Base-by-base conservation (phyloP, 2,113 vertebrate genomes). In the Aptenodytes patagonicus region DNA sequence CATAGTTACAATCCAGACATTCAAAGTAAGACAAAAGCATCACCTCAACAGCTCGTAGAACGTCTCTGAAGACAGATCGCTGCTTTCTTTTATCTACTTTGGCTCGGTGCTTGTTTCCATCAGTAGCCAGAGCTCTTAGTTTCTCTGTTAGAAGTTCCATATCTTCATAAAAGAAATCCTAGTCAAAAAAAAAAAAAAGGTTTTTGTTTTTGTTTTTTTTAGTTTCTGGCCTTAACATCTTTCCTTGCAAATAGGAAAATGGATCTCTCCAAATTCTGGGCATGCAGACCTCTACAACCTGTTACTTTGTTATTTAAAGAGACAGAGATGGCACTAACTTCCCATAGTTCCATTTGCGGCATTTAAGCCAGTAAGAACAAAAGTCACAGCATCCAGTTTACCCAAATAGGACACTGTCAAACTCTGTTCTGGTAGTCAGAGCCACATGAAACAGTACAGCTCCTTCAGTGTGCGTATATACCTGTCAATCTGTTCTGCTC, bases 11-110 rank as follows among this genome's bases (percentile, higher is more conserved):
- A 83, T 11, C 29, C 70, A 36, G 36, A 24, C 31, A 64, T 44
- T 49, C 22, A 11, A 66, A 65, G 11, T 17, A n/a, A 77, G 52
- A 76, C 7, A 46, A 51, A 54, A 98, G 91, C 75, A 87, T 93
- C 95, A 99, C 99, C 99, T 99, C 99, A 17, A 99, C 99, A 4
- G 99, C 99, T 94, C 98, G 98, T 1, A 99, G 98, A 32, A 99
- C 98, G 3, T 99, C 99, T 96, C 99, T 98, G 96, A 99, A 99
- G 80, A 99, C 99, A 0, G 99, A 99, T 5, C 99, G 98, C 97
- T 99, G 99, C 98, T 99, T 99, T 93, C 99, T 98, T 98, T 99
- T 99, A 97, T 99, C 99, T 21, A 98, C 99, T 97, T 99, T 99
- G 87, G 99, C 99, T 72, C 99, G 96, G 96, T 99, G 99, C 78